Conservation (phyloP, 2,797 vertebrate species). For the Anas bahamensis region DNA sequence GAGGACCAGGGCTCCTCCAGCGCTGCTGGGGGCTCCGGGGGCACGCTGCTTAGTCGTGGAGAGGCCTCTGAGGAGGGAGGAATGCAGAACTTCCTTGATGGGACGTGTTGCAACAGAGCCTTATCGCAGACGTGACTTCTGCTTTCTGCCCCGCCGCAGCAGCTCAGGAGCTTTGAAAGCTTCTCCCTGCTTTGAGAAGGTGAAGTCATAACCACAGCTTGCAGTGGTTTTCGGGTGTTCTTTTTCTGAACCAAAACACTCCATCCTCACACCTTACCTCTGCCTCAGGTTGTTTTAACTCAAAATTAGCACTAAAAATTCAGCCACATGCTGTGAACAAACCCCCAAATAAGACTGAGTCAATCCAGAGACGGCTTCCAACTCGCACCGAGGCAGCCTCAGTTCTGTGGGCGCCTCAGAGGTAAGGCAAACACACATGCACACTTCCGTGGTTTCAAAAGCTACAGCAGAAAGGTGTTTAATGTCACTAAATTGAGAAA, state of each 20-base stretch:
- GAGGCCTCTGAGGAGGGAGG: background rate
- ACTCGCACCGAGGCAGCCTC: background rate
- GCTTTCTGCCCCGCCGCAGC: background rate
- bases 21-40: background rate
- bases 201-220: background rate
- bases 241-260: background rate
- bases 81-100: background rate
- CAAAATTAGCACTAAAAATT: background rate
- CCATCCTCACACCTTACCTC: background rate
- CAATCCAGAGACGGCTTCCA: background rate
- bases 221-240: background rate
- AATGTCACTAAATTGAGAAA: background rate
- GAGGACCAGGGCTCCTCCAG: background rate
- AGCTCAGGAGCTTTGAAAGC: background rate
- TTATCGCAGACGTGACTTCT: background rate
- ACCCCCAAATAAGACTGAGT: background rate
- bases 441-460: background rate
- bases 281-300: background rate
- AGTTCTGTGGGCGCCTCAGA: background rate
- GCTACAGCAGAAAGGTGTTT: background rate
- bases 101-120: background rate
- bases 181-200: accelerated
- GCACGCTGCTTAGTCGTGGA: accelerated
- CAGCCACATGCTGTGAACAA: background rate
- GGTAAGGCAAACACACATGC: accelerated